Base-by-base conservation (phyloP, 2,113 vertebrate genomes). In the Haemorhous mexicanus region DNA sequence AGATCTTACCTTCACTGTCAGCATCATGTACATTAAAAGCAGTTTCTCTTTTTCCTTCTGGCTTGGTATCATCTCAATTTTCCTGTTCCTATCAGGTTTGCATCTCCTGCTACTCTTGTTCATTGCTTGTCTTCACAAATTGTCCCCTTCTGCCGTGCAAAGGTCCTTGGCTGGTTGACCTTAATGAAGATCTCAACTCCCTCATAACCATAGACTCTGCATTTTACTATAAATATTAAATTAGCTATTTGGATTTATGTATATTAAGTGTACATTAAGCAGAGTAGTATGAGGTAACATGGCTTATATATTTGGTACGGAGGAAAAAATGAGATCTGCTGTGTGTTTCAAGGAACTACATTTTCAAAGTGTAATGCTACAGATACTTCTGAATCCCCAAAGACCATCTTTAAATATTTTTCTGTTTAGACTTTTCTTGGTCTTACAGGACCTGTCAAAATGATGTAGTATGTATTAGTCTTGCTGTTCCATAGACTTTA, bases 371-470 rank as follows among this genome's bases (percentile, higher is more conserved):
- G 13, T 44, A 90, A 69, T 59, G 17, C 44, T 70, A 39, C 16
- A 91, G 33, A 73, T 10, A 28, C 70, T 80, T 69, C 55, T 91
- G 69, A 91, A 73, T 33, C 74, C 27, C 35, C 19, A 37, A 47
- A 79, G 73, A 91, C 46, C 16, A 70, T 82, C 52, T 87, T 79
- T 63, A 91, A 83, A 85, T 82, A 84, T 63, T 75, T 96, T 89
- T 78, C 63, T 64, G 32, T 84, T 92, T 77, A 90, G 41, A 39
- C 47, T 87, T 96, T 87, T 80, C 63, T 78, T 78, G 53, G 35
- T 87, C 30, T 95, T 91, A 70, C 64, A 87, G 24, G 76, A 87
- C 16, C 18, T 82, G 85, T 89, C 93, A 93, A 80, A 95, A 92
- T 95, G 67, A 91, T 95, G 28, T 44, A 88, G 47, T 79, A 63